Percentiles rank a stretch among this genome's conserved stretches.
Conservation (phyloP, 2,888 invertebrate species). For the Cephus sareptanus region DNA sequence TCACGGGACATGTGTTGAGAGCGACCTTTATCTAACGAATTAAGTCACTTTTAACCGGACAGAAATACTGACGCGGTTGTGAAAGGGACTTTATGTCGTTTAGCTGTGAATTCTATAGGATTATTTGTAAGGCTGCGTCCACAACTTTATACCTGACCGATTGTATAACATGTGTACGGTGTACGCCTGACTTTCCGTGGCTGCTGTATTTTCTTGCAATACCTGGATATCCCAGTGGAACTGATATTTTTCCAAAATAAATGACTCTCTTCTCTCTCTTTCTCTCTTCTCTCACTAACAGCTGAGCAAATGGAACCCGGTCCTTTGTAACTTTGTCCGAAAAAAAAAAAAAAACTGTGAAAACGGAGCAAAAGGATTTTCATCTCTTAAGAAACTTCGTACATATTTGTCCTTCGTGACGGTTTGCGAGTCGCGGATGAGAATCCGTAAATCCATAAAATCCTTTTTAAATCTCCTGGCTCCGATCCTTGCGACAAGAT, state of each 20-base stretch:
- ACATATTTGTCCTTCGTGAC: slow-evolving; percentile 41
- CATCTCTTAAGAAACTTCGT: slow-evolving; percentile 19
- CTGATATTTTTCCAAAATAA: background rate
- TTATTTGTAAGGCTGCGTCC: slow-evolving; percentile 15
- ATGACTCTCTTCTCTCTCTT: background rate
- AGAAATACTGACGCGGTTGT: slow-evolving; percentile 9
- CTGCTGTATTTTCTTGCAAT: background rate
- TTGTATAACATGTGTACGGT: background rate
- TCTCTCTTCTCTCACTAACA: background rate
- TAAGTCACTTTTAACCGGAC: slow-evolving; percentile 37
- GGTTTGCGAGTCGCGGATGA: slow-evolving; percentile 24
- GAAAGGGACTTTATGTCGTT: slow-evolving; percentile 35
- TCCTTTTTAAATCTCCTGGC: slow-evolving; percentile 41
- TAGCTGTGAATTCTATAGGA: slow-evolving; percentile 22
- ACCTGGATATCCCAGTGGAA: background rate
- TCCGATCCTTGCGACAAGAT: slow-evolving; percentile 18
- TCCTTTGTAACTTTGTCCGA: background rate
- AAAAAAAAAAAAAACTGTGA: no score
- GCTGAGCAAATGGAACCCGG: background rate
- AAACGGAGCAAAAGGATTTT: background rate
- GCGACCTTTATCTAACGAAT: slow-evolving; percentile 25
- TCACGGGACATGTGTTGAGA: background rate
- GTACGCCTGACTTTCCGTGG: background rate
- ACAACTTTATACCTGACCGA: background rate
- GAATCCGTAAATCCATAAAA: slow-evolving; percentile 38